Evolutionary conservation across 2,113 vertebrate species (phyloP).

Genomic region (Rissa tridactyla): DNA sequence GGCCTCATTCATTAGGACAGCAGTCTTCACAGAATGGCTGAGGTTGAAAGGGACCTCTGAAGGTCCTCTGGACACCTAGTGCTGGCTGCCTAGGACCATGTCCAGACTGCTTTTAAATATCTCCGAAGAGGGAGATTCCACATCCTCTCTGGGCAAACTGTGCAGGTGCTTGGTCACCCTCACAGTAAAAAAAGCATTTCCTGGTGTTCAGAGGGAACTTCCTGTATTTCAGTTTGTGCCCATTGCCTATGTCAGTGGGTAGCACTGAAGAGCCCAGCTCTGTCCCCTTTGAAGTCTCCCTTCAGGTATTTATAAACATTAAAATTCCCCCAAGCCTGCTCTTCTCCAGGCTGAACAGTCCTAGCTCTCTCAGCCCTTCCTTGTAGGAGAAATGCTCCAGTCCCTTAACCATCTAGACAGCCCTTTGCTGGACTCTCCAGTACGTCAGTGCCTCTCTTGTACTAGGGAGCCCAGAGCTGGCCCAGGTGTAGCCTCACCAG

Average conservation of each 20-base stretch:
- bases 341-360: background rate
- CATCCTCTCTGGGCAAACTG: background rate
- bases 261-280: background rate
- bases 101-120: background rate
- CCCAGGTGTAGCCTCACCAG: background rate
- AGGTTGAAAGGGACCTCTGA: background rate
- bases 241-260: background rate
- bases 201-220: background rate
- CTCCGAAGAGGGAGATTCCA: background rate
- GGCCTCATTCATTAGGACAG: background rate
- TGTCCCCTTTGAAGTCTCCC: background rate
- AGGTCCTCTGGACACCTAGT: background rate
- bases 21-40: background rate
- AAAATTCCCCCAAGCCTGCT: accelerated
- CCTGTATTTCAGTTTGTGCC: background rate
- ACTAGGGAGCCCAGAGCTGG: background rate
- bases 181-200: background rate
- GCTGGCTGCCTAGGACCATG: background rate
- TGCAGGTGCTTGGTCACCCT: background rate
- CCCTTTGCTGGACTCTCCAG: background rate
- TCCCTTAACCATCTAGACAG: background rate
- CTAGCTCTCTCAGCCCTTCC: background rate
- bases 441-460: background rate
- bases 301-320: background rate
- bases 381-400: background rate